Evolutionary conservation across 2,888 invertebrate genomes (phyloP), one percentile per base, ranked within the genome.

Genomic region (Augiades crinisus): DNA sequence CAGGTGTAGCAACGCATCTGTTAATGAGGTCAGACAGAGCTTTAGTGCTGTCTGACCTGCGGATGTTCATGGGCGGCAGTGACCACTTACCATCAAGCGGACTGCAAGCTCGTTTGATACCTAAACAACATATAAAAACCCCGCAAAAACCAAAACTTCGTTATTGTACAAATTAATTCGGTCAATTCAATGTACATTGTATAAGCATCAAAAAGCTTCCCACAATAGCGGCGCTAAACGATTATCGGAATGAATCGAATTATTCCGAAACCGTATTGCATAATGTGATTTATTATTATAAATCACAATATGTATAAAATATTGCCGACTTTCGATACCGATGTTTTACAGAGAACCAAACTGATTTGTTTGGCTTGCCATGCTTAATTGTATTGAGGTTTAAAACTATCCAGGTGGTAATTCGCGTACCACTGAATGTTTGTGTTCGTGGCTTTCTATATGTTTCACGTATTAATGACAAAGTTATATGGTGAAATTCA

Each of bases 371-470:
- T 16, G 40, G 40, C 30, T 41, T 1, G 7, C 47, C 47, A 5
- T 24, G 10, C 17, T 34, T 49, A 41, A 49, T 41, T 30, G 31
- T 21, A 41, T 41, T 49, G 40, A 41, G 49, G 49, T 49, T 49
- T 47, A 21, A 2, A 16, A 13, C 24, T 27, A 34, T 34, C 22
- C 17, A 31, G 40, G 31, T 33, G n/a, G 19, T 38, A n/a, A 7
- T 27, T 27, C n/a, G 31, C 27, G 8, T 22, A 14, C 6, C 33
- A 21, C 30, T 24, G 27, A 8, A 33, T 33, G 33, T 49, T 30
- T 40, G 30, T 37, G 5, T 46, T 38, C 38, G 37, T 7, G 38
- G 38, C 38, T 38, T 19, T 10, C 16, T 21, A n/a, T 37, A 21
- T 21, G 12, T 8, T 34, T 34, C 3, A 19, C 16, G n/a, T n/a